Conservation (phyloP, 2,113 vertebrate species). For the Heterotilapia buettikoferi region DNA sequence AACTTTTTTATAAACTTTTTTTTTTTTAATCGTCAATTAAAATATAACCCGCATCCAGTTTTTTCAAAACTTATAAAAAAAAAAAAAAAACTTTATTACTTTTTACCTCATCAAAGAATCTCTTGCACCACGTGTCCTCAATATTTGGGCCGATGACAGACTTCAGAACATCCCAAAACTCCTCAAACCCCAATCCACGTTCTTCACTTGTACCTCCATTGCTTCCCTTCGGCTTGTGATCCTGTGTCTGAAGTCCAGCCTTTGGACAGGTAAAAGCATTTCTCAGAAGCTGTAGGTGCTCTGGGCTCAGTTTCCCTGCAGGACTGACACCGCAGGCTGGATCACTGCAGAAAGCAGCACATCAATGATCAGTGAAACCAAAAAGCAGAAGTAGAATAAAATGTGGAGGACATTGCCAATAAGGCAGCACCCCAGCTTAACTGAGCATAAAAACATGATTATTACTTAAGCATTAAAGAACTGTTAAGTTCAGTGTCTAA, state of each 20-base stretch:
- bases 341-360: conserved; percentile 14
- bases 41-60: not conserved
- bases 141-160: conserved; percentile 21
- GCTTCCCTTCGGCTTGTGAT: not conserved
- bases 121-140: conserved; percentile 21
- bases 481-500: not conserved
- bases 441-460: not conserved
- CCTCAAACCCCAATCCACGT: conserved; percentile 28
- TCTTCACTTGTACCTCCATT: not conserved
- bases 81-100: not conserved
- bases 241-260: not conserved
- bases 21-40: not conserved
- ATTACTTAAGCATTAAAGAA: not conserved
- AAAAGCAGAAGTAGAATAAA: not conserved
- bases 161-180: conserved; percentile 41
- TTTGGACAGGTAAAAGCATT: conserved; percentile 20
- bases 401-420: not conserved
- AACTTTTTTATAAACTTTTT: not conserved
- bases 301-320: conserved; percentile 32
- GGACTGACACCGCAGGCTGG: conserved; percentile 3
- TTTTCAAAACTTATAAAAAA: not conserved
- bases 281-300: conserved; percentile 44
- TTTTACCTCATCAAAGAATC: conserved; percentile 60
- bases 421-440: not conserved
- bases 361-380: not conserved